Percentiles rank a stretch among this genome's conserved stretches.
These are phyloP conservation scores for Dicycla oo DNA, from an alignment of 2,888 invertebrate species.

Conservation along the genomic window DNA sequence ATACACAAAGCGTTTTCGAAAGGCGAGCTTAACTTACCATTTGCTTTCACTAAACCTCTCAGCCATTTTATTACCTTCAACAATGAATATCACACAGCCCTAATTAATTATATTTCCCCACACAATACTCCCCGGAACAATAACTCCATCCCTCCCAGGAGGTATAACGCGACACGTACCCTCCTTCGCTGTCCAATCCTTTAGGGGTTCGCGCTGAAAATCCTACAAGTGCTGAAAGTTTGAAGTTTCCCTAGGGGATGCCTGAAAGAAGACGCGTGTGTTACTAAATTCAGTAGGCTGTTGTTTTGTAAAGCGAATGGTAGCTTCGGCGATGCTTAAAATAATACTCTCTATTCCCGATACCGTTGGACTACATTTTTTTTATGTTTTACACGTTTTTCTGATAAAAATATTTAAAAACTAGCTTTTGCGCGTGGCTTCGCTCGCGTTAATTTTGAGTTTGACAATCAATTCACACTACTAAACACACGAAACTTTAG, in stretches of 20 bases:
- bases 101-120: conserved; percentile 14
- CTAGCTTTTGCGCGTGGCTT: too few species aligned
- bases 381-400: too few species aligned
- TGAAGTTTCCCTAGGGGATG: conserved; percentile 11
- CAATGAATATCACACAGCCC: not conserved
- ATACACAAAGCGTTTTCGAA: too few species aligned
- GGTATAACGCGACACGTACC: conserved; percentile 19
- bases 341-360: not conserved
- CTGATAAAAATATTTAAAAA: too few species aligned
- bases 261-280: conserved; percentile 37
- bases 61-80: not conserved
- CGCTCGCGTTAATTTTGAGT: too few species aligned
- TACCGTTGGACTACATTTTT: not conserved
- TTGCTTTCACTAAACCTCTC: not conserved
- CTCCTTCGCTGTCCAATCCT: not conserved
- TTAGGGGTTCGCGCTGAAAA: conserved; percentile 4
- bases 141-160: conserved; percentile 18
- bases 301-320: not conserved
- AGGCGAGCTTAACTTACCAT: not conserved
- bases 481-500: too few species aligned
- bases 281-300: conserved; percentile 1
- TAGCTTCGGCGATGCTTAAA: not conserved
- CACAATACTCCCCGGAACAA: conserved; percentile 10
- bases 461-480: too few species aligned
- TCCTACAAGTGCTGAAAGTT: conserved; percentile 47